These are phyloP conservation scores for Ischnura elegans DNA, from an alignment of 2,888 invertebrate genomes.

Conservation along the genomic window DNA sequence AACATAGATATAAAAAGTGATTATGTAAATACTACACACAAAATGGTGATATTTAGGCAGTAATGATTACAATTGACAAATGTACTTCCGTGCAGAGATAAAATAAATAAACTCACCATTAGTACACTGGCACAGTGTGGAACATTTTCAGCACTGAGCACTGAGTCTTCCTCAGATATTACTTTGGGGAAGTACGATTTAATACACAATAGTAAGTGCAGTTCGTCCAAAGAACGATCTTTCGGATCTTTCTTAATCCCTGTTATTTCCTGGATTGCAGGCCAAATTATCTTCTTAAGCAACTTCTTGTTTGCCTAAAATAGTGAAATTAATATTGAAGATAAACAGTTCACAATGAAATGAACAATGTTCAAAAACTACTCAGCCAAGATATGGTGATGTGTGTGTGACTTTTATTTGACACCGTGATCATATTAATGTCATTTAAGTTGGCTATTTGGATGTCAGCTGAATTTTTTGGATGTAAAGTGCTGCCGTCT, in stretches of 20 bases:
- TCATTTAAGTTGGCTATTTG: no score
- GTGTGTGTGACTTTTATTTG: no score
- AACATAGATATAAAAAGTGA: no score
- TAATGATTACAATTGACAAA: no score
- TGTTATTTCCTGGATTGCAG: constrained; percentile 78
- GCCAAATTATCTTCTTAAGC: constrained; percentile 82
- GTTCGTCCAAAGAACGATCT: constrained; percentile 83
- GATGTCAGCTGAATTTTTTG: no score
- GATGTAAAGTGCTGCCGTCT: no score
- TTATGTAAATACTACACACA: not conserved
- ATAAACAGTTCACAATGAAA: no score
- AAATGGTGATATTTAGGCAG: no score
- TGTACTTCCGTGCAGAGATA: no score
- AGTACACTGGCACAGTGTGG: constrained; percentile 37
- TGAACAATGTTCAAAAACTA: no score
- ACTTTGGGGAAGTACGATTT: constrained; percentile 78
- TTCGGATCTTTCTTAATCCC: constrained; percentile 83
- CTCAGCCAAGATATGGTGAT: no score
- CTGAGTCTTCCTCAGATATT: constrained; percentile 80
- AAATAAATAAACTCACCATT: constrained; percentile 34
- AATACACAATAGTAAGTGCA: constrained; percentile 81
- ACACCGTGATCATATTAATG: no score
- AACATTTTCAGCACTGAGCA: constrained; percentile 79
- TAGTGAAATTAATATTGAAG: not conserved
- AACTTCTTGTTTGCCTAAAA: constrained; percentile 80